Base-by-base conservation (phyloP, 2,797 vertebrate genomes). In the Denticeps clupeoides region DNA sequence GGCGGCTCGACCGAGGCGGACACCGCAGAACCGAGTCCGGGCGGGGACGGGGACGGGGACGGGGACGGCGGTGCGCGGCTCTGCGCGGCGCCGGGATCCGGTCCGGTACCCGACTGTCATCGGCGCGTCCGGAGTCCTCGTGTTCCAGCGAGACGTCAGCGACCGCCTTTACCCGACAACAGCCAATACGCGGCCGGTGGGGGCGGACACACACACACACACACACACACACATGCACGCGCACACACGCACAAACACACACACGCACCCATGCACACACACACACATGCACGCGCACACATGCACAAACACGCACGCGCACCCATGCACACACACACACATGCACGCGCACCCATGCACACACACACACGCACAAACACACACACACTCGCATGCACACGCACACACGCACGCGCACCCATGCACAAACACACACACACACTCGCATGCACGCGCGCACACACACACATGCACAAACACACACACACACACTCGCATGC, bases 401-500 rank as follows among this genome's bases (percentile, higher is more conserved):
- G 25, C 21, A 51, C 49, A 32, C 41, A 38, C 13, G 24, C 6
- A 18, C 25, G 4, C 11, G 24, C 9, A 6, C 19, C 26, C 19
- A 22, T 25, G 11, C 44, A 9, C 13, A 5, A 32, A n/a, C n/a
- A n/a, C n/a, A 44, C 31, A 43, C 16, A 21, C 32, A 18, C 42
- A 51, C 48, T 45, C 53, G 45, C 29, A n/a, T 16, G 42, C 38
- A 45, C 24, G 59, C 33, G 43, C 29, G 32, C 43, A 25, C 28
- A 41, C 26, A 19, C 29, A 45, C 47, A 37, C 33, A 37, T 16
- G 46, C 41, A 37, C 51, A 41, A 26, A 35, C 18, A 21, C n/a
- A 22, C 8, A 43, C 42, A 24, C 19, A 31, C 28, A 15, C 27
- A n/a, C n/a, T n/a, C n/a, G n/a, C n/a, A n/a, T n/a, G n/a, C n/a